Evolutionary conservation across 2,797 vertebrate species (phyloP), one percentile per base, ranked within the genome.

Genomic region (Mycteria americana): DNA sequence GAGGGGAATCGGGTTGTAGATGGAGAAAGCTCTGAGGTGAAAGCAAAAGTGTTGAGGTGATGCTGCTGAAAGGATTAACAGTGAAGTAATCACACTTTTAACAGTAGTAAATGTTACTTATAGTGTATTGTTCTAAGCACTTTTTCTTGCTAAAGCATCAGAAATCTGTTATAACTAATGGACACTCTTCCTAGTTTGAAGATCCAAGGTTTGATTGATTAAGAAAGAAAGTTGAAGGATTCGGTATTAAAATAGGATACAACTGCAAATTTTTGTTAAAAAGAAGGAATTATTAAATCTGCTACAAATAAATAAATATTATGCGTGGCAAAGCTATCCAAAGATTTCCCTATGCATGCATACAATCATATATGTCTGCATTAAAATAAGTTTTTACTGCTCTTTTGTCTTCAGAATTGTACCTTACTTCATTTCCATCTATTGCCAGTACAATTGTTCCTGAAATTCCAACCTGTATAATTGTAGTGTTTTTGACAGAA

Each of bases 301-400:
- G 16, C 11, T 68, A 23, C 10, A 59, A 89, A 63, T 59, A 64
- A 54, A 45, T 65, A 63, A 76, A 43, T 81, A 19, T 4, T 3
- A 9, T 19, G 10, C 6, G 3, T 25, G 45, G 7, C 22, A 83
- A 89, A 87, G 4, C 30, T 78, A 13, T 41, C 6, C 18, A 60
- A 48, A 50, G 28, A 48, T 48, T 62, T 74, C 19, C 21, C 33
- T 60, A 7, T 63, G 4, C 4, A 17, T 31, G 10, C 4, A 7
- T 30, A 12, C 0, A 18, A 27, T 59, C n/a, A 39, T 12, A 0
- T 54, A 30, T 64, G 18, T 80, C 5, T 4, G 19, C 19, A n/a
- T 60, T 85, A 68, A 85, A 67, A 48, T 54, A 7, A 35, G 6
- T 3, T 74, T 93, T 94, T 65, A n/a, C 11, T 24, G 25, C 17